Evolutionary conservation across 2,888 invertebrate genomes (phyloP).

Genomic region (Mechanitis messenoides): DNA sequence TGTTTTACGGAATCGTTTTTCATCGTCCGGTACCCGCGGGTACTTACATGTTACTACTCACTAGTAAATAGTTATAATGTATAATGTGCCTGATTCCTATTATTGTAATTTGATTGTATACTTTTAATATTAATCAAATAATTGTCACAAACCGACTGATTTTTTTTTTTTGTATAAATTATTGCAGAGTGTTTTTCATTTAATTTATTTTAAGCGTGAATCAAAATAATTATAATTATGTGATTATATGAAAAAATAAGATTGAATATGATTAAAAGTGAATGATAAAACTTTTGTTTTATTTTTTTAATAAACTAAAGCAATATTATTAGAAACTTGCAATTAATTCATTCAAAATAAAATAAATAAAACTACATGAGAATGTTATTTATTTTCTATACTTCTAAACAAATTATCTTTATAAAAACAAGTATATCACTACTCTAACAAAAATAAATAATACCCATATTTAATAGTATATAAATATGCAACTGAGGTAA

Average conservation of each 20-base stretch:
- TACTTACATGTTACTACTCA: constrained; percentile 50
- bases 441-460: too few relatives aligned
- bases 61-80: constrained; percentile 54
- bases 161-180: constrained; percentile 66
- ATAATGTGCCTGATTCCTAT: constrained; percentile 76
- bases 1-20: constrained; percentile 58
- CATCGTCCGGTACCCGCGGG: constrained; percentile 37
- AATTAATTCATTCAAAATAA: not conserved
- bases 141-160: constrained; percentile 73
- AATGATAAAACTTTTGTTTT: constrained; percentile 43
- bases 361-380: not conserved
- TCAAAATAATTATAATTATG: constrained; percentile 74
- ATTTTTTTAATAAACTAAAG: constrained; percentile 10
- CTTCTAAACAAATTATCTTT: not conserved
- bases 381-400: not conserved
- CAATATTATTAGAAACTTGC: not conserved
- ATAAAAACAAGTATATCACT: not conserved
- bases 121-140: constrained; percentile 69
- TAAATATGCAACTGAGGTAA: too few relatives aligned
- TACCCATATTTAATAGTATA: too few relatives aligned
- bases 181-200: constrained; percentile 71
- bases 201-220: constrained; percentile 75
- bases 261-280: constrained; percentile 71
- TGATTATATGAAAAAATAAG: constrained; percentile 72
- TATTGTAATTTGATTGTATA: constrained; percentile 72